Evolutionary conservation across 2,888 invertebrate species (phyloP), one percentile per base, ranked within the genome.

Genomic region (Tetranychus piercei): DNA sequence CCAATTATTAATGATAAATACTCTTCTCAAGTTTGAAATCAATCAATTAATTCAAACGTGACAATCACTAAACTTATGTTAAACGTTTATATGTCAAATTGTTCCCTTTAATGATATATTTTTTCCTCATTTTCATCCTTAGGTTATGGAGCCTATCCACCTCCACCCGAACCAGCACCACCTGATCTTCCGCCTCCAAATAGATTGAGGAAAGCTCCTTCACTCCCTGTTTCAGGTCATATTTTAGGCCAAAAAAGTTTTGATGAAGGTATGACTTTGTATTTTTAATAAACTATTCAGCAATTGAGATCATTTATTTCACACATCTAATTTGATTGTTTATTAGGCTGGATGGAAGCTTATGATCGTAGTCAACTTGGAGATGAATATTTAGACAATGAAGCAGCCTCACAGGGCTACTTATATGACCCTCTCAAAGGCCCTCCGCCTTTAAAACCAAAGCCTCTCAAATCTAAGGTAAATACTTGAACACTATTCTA

Each of bases 101-200:
- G 20, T 20, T 23, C 34, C 18, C 5, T 22, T 69, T 11, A 11
- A 69, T 23, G 69, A 22, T 20, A 22, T 20, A 20, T 1, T 20
- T 69, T 23, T 69, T 20, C 5, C 22, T 20, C 20, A 71, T 75
- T 67, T 77, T 76, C 23, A 74, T 65, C 74, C 71, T 69, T 72
- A 79, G 79, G 78, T 74, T 79, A 79, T 75, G 78, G 79, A 83
- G 90, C 90, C 77, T 90, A 90, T 83, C 90, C 90, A 78, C 90
- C 89, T 77, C 90, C 90, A 73, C 90, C 90, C 66, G 90, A 90
- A 82, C 90, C 90, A 72, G 90, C 90, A 76, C 90, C 90, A 73
- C 90, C 90, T 76, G 90, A 90, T 82, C 88, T 78, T 71, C 77
- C 77, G 71, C 75, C 79, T 74, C 75, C 77, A 44, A 69, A 69